Evolutionary conservation across 2,888 invertebrate species (phyloP).

Genomic region (Colostygia pectinataria): DNA sequence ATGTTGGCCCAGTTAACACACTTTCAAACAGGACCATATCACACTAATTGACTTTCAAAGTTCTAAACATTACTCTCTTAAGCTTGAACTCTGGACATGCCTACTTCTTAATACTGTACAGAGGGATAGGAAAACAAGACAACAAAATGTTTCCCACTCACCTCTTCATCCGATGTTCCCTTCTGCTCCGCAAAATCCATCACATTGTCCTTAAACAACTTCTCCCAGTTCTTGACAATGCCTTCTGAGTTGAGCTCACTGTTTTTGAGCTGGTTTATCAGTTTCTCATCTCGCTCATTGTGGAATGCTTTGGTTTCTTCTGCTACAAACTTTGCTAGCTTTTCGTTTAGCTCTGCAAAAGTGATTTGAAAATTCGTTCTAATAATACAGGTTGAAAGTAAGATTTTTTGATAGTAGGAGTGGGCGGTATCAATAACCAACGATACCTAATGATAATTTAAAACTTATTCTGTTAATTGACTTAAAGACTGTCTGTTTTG

Average conservation of each 20-base stretch:
- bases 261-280: conserved; percentile 84
- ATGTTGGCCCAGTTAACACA: too few relatives aligned
- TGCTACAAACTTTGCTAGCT: conserved; percentile 85
- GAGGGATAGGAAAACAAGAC: too few relatives aligned
- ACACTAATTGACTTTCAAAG: too few relatives aligned
- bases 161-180: conserved; percentile 91
- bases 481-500: background rate
- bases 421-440: conserved; percentile 7
- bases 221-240: conserved; percentile 90
- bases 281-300: conserved; percentile 85
- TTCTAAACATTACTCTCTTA: too few relatives aligned
- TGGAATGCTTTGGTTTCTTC: conserved; percentile 86
- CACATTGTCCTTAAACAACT: conserved; percentile 91
- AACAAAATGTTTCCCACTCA: conserved; percentile 1
- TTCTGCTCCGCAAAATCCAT: conserved; percentile 92
- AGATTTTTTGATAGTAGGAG: conserved; percentile 5
- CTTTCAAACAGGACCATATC: too few relatives aligned
- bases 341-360: conserved; percentile 81
- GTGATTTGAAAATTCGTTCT: background rate
- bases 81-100: too few relatives aligned
- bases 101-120: too few relatives aligned
- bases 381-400: too few relatives aligned
- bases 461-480: background rate
- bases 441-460: background rate
- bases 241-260: conserved; percentile 88